Percentiles rank a stretch among this genome's conserved stretches.
Evolutionary conservation across 2,797 vertebrate genomes (phyloP).

Genomic region (Gymnoscopelus microlampas): DNA sequence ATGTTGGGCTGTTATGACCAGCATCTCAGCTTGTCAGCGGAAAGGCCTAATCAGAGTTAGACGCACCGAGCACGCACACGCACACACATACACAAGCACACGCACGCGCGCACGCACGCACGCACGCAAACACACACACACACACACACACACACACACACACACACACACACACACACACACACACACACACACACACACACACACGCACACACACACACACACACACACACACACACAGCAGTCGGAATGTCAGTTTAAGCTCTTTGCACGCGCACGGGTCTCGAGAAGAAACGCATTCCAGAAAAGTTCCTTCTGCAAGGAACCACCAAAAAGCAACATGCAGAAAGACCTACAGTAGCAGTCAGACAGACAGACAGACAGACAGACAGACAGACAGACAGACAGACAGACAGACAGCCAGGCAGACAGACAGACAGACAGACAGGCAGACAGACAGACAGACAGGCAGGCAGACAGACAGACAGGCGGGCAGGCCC

Average conservation of each 20-base stretch:
- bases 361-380: slow-evolving; percentile 25
- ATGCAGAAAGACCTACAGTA: slow-evolving; percentile 13
- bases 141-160: slow-evolving; percentile 34
- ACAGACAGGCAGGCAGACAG: slow-evolving; percentile 3
- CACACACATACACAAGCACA: slow-evolving; percentile 25
- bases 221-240: slow-evolving; percentile 35
- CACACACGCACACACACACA: slow-evolving; percentile 26
- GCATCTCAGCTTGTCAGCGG: neutral
- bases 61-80: neutral
- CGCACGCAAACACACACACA: neutral
- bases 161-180: slow-evolving; percentile 27
- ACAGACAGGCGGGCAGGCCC: slow-evolving; percentile 37
- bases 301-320: slow-evolving; percentile 29
- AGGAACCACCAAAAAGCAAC: slow-evolving; percentile 4
- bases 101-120: slow-evolving; percentile 30
- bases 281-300: slow-evolving; percentile 3
- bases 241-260: neutral
- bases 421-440: no score
- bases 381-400: slow-evolving; percentile 17
- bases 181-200: neutral
- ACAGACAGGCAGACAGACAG: no score
- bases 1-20: no score
- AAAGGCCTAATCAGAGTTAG: slow-evolving; percentile 16
- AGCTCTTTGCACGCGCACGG: neutral
- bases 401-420: no score